phyloP scores from a whole-genome alignment of 1,140 invertebrate species.

The Dinoponera quadriceps region DNA sequence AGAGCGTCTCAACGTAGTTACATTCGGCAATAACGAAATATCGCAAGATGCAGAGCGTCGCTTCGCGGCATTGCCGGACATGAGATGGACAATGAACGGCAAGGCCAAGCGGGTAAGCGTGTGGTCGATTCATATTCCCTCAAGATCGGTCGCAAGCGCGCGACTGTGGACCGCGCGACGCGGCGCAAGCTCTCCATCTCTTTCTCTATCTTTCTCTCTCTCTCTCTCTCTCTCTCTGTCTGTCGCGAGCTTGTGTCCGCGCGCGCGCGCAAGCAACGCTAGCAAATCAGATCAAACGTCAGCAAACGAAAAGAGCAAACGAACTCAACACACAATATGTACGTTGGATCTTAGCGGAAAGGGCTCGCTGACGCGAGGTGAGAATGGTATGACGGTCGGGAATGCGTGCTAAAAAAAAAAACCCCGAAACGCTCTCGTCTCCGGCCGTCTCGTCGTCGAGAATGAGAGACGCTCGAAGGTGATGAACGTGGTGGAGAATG shows the following conservation, averaged over 20 bases:
- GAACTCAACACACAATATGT: constrained; percentile 68
- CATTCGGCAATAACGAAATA: constrained; percentile 16
- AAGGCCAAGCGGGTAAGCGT: constrained; percentile 82
- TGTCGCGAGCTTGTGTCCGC: constrained; percentile 53
- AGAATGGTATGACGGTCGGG: constrained; percentile 31
- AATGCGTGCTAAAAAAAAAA: constrained; percentile 56
- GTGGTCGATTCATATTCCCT: constrained; percentile 76
- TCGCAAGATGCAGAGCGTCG: constrained; percentile 18
- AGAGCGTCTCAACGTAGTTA: constrained; percentile 24
- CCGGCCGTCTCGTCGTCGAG: background rate
- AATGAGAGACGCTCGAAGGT: constrained; percentile 36
- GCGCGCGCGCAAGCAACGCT: constrained; percentile 73
- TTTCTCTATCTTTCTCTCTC: no score
- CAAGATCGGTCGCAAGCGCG: constrained; percentile 63
- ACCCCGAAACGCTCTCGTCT: constrained; percentile 19
- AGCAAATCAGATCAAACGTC: constrained; percentile 76
- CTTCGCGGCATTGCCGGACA: constrained; percentile 57
- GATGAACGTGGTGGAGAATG: background rate
- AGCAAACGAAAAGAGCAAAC: constrained; percentile 78
- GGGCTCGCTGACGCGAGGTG: constrained; percentile 46
- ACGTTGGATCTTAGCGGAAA: constrained; percentile 18
- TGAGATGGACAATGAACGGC: constrained; percentile 74
- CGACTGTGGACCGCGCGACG: constrained; percentile 52
- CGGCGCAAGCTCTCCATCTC: constrained; percentile 23
- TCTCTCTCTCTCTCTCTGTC: no score